Base-by-base conservation (phyloP, 2,797 vertebrate species). In the Semaprochilodus insignis region DNA sequence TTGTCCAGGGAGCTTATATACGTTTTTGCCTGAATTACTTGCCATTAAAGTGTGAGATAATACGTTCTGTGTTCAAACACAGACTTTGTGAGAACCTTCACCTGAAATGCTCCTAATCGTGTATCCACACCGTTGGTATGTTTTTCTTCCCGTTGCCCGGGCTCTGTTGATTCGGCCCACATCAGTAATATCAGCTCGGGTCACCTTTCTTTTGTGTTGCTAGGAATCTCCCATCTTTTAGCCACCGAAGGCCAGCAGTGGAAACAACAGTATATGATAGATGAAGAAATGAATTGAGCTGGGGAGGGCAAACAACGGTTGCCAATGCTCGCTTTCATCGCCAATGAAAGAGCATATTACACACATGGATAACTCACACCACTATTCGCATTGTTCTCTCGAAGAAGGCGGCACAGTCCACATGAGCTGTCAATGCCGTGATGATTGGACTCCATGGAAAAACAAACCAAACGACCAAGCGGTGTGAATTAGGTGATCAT, bases 391-490 rank as follows among this genome's bases (percentile, higher is more conserved):
- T 84, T 87, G 80, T 85, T 79, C 17, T 63, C 16, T 27, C 14
- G 21, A 52, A 1, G 27, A 66, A 55, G 51, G 75, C 16, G 67
- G 34, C 74, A 62, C 3, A 44, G 48, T 17, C 7, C 57, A 48
- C 21, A 76, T 44, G 31, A 62, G 34, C 8, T 25, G 57, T 60
- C 36, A 62, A 62, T 76, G 74, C 21, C 7, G 14, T 48, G 70
- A 62, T 57, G 55, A 74, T 66, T 75, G 54, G 57, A 59, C 34
- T 31, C 48, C 2, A 67, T 75, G 82, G 86, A 84, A 87, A 85
- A 82, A 86, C 21, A 78, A 87, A 86, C 80, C 60, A 14, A 15
- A 66, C 69, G 44, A 76, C 67, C 70, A 83, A 78, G 25, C 4
- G 3, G 34, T 51, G 54, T 1, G 59, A 52, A 80, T 69, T n/a